A percentile compares a stretch with the other conserved stretches of the same genome.
Evolutionary conservation across 2,888 invertebrate genomes (phyloP).

Genomic region (Fragum sueziense): DNA sequence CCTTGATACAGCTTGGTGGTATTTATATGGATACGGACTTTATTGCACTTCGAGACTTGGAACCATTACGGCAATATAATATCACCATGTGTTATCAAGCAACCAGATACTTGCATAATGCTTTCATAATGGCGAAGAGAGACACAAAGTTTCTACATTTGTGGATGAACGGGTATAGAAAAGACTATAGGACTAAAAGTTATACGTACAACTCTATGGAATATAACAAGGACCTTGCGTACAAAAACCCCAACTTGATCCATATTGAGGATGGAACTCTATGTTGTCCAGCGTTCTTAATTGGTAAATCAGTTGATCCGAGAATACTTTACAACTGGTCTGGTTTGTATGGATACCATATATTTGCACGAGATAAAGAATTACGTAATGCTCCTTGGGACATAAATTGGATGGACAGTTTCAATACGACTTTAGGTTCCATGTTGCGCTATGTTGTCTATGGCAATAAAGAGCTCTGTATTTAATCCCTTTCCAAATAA

Average conservation of each 20-base stretch:
- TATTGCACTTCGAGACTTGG: slow-evolving; percentile 16
- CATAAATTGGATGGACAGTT: slow-evolving; percentile 7
- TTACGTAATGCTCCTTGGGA: slow-evolving; percentile 1
- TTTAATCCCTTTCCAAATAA: neutral
- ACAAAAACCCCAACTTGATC: neutral
- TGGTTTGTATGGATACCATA: neutral
- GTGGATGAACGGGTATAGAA: slow-evolving; percentile 34
- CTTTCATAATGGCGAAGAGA: slow-evolving; percentile 34
- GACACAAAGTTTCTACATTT: slow-evolving; percentile 34
- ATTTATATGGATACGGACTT: slow-evolving; percentile 36
- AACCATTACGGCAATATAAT: slow-evolving; percentile 10
- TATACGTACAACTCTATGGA: slow-evolving; percentile 36
- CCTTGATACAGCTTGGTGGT: slow-evolving; percentile 37
- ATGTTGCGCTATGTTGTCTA: slow-evolving; percentile 31
- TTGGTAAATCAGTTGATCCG: neutral
- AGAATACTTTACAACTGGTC: neutral
- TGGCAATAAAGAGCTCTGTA: slow-evolving; percentile 2
- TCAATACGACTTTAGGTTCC: slow-evolving; percentile 35
- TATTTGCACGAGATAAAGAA: neutral
- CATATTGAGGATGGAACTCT: slow-evolving; percentile 20
- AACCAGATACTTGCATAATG: slow-evolving; percentile 11
- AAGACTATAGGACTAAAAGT: slow-evolving; percentile 14
- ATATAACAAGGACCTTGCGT: slow-evolving; percentile 12
- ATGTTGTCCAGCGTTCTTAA: neutral
- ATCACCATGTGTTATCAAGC: slow-evolving; percentile 26